Conservation (phyloP, 2,113 vertebrate genomes). For the Scolopax mira region DNA sequence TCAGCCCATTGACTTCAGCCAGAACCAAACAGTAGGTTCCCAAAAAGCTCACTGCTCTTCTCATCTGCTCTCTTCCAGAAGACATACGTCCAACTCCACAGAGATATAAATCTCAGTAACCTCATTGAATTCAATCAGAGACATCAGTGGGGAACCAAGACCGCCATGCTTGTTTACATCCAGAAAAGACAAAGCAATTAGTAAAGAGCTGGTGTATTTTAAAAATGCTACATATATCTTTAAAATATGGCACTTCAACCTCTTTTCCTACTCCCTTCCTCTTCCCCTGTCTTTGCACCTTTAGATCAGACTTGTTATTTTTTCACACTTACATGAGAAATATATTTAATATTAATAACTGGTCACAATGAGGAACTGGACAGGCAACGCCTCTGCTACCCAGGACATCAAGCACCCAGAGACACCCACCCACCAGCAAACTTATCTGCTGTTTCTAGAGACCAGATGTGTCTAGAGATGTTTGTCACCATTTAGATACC, state of each 20-base stretch:
- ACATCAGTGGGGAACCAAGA: background rate
- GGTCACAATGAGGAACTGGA: background rate
- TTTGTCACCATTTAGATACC: too few relatives aligned
- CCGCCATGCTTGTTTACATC: background rate
- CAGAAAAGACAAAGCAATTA: background rate
- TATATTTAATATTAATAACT: background rate
- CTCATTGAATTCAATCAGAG: background rate
- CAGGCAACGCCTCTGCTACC: rapidly evolving
- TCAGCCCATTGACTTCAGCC: background rate
- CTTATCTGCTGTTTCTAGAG: background rate
- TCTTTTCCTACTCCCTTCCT: background rate
- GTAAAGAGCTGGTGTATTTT: background rate
- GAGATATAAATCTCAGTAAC: background rate
- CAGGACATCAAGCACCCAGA: background rate
- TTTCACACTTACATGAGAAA: background rate
- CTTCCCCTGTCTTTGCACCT: background rate
- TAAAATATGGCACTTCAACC: background rate
- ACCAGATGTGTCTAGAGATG: background rate
- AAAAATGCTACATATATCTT: background rate
- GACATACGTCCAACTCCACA: too few relatives aligned
- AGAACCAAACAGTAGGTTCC: background rate
- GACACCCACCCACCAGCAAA: background rate
- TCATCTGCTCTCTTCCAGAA: background rate
- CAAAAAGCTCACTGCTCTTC: background rate
- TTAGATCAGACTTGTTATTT: background rate